Evolutionary conservation across 2,797 vertebrate species (phyloP).

Genomic region (Catamblyrhynchus diadema): DNA sequence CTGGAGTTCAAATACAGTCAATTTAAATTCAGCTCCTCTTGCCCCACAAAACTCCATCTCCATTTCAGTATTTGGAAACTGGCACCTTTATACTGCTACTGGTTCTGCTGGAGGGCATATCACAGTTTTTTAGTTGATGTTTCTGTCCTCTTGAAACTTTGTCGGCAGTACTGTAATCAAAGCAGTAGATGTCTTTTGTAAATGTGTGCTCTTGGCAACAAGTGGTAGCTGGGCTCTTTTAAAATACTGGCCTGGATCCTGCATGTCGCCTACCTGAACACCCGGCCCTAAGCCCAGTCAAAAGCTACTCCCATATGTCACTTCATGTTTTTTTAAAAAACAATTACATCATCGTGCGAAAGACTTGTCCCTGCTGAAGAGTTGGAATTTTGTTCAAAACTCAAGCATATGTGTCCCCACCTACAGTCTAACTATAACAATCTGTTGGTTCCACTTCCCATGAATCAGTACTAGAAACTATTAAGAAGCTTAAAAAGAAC

Average conservation of each 20-base stretch:
- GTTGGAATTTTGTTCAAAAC: slow-evolving; percentile 17
- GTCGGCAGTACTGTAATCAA: fast-evolving
- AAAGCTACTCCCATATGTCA: not conserved
- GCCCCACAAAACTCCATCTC: not conserved
- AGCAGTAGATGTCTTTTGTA: not conserved
- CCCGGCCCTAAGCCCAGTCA: not conserved
- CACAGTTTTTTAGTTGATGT: not conserved
- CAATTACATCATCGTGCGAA: not conserved
- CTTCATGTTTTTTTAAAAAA: not conserved
- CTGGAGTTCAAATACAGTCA: not conserved
- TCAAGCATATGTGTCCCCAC: not conserved
- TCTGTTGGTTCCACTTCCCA: slow-evolving; percentile 36
- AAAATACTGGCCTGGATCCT: not conserved
- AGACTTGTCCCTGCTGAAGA: not conserved
- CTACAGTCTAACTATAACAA: slow-evolving; percentile 31
- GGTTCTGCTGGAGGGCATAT: not conserved
- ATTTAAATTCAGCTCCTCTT: not conserved
- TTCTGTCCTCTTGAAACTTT: not conserved
- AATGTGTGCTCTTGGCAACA: not conserved
- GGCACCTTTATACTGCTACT: not conserved
- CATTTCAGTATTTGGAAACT: not conserved
- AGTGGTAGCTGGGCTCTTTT: not conserved
- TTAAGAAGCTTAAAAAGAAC: slow-evolving; percentile 57
- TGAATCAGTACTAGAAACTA: slow-evolving; percentile 44
- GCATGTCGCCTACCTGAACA: not conserved